Base-by-base conservation (phyloP, 2,113 vertebrate genomes). In the Odontesthes bonariensis region DNA sequence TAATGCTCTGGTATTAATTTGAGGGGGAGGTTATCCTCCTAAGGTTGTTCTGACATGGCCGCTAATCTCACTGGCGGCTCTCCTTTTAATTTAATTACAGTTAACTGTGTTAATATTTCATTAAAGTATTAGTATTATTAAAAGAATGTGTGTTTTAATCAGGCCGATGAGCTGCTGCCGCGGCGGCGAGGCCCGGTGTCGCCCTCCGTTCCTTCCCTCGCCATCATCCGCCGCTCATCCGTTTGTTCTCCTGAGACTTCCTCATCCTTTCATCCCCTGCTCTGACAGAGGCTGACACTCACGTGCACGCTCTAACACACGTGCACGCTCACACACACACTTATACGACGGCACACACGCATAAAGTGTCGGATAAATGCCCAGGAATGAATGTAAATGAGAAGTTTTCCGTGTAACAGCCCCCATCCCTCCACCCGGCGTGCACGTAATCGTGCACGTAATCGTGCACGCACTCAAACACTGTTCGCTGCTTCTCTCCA, bases 21-120 rank as follows among this genome's bases (percentile, higher is more conserved):
- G 79, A 73, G 69, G 57, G 77, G 80, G 84, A 86, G 86, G 76
- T 87, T 87, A 87, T 83, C 81, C 86, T 85, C 83, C 82, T 88
- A 75, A 75, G 77, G 83, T 82, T 88, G 85, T 83, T 82, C 83
- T 47, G 75, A 83, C 90, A 86, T 81, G 83, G 77, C 73, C 62
- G 42, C 82, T 89, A 89, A 88, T 92, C 87, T 83, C 75, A 67
- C 56, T 56, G 77, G 74, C 40, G 33, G 85, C 77, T 87, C 86
- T 80, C 89, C 81, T 89, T 88, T 93, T 92, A 89, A 94, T 93
- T 91, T 90, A 92, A 94, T 94, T 93, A 90, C 87, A 90, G 75
- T 88, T 86, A 80, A 86, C 73, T 80, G 82, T 83, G 91, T 93
- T 92, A 93, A 92, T 92, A 91, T 90, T 92, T 92, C 85, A 93